Base-by-base conservation (phyloP, 2,888 invertebrate species). In the Selenia dentaria region DNA sequence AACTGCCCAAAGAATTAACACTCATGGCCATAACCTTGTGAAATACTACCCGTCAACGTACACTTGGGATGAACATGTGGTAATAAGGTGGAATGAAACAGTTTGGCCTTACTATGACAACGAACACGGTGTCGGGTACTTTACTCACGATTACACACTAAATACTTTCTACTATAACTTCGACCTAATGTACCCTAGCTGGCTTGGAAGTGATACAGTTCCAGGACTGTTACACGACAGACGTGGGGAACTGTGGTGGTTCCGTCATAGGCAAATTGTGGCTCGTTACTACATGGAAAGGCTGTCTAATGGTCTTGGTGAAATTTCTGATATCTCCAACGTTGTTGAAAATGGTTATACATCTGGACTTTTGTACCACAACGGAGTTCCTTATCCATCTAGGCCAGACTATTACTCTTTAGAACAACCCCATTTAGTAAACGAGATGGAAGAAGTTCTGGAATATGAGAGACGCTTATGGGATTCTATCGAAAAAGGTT, bases 211-310 rank as follows among this genome's bases (percentile, higher is more conserved):
- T 40, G 79, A 89, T 9, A 84, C 90, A 34, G 91, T 90, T 56
- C 83, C 90, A 49, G 59, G 59, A 34, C 68, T 92, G 36, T 67
- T 81, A 25, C 91, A 92, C 59, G 92, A 93, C 62, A 89, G 87
- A 50, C 93, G 94, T 61, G 94, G 94, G 38, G 94, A 94, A 45
- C 94, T 92, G 80, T 92, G 94, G 74, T 93, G 46, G 65, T 65
- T 55, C 51, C 3, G 60, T 12, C 93, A 94, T 65, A 94, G 94
- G 66, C 94, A 95, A 76, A 62, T 95, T 8, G 62, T 95, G 54
- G 92, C 94, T 50, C 93, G 94, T 56, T 96, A 95, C 79, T 94
- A 95, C 70, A 88, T 95, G 83, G 95, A 96, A 74, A 93, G 96
- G 74, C 81, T 95, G 41, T 93, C 94, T 6, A 93, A 94, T 67